phyloP scores from a whole-genome alignment of 2,113 vertebrate species.

The Brachyhypopomus occidentalis region DNA sequence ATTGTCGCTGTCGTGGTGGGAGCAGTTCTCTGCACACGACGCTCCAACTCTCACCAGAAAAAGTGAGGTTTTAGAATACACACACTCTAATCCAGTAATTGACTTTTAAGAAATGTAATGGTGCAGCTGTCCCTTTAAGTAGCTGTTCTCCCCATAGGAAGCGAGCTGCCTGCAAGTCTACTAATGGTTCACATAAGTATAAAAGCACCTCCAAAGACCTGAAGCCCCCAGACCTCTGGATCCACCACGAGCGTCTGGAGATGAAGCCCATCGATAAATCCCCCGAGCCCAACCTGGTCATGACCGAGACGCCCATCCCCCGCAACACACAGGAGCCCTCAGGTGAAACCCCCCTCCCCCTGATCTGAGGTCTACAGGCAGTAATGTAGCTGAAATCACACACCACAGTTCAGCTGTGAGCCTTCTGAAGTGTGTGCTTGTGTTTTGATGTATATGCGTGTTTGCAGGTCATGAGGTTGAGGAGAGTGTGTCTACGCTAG shows the following conservation, averaged over 20 bases:
- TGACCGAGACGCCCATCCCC: slow-evolving; percentile 96
- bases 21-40: slow-evolving; percentile 91
- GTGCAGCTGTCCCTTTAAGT: neutral
- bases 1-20: slow-evolving; percentile 93
- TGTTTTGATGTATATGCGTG: neutral
- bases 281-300: slow-evolving; percentile 93
- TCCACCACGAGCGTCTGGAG: slow-evolving; percentile 95
- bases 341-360: slow-evolving; percentile 84
- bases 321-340: slow-evolving; percentile 91
- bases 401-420: too few species aligned
- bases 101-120: too few species aligned
- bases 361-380: slow-evolving; percentile 62
- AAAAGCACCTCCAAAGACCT: slow-evolving; percentile 97
- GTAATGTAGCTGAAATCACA: neutral
- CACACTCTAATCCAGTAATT: too few species aligned
- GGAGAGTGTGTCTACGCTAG: slow-evolving; percentile 94
- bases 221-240: slow-evolving; percentile 97
- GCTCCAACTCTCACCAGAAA: slow-evolving; percentile 93
- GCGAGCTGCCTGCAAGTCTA: slow-evolving; percentile 91
- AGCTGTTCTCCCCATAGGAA: slow-evolving; percentile 77
- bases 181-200: slow-evolving; percentile 94
- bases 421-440: neutral
- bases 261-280: slow-evolving; percentile 98
- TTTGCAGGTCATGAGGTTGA: slow-evolving; percentile 91
- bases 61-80: slow-evolving; percentile 76